Evolutionary conservation across 2,888 invertebrate genomes (phyloP).

Genomic region (Geophilus truncorum): DNA sequence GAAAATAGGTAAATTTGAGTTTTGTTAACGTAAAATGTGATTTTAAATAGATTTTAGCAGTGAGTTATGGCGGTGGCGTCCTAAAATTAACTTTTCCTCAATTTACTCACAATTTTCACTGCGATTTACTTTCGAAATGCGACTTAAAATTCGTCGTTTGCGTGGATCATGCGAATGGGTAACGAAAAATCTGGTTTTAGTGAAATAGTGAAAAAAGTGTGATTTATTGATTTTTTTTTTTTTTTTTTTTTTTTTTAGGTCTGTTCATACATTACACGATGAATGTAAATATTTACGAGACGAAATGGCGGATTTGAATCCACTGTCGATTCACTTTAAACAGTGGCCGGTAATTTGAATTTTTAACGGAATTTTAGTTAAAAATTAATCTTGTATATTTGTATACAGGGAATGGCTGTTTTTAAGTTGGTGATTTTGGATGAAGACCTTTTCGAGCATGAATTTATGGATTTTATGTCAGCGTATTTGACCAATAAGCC

Average conservation of each 20-base stretch:
- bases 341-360: constrained; percentile 13
- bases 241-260: neutral
- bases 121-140: constrained; percentile 25
- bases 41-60: neutral
- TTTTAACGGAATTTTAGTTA: neutral
- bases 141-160: neutral
- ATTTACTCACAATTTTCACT: neutral
- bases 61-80: neutral
- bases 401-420: neutral
- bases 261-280: neutral
- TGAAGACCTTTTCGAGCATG: neutral
- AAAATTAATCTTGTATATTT: neutral
- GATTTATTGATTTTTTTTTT: neutral
- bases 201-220: neutral
- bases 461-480: neutral
- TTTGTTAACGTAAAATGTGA: neutral
- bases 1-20: neutral
- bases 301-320: neutral
- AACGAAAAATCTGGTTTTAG: neutral
- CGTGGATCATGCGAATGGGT: neutral
- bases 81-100: neutral
- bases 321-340: neutral
- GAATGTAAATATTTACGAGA: neutral
- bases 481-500: neutral
- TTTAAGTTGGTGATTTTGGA: constrained; percentile 7